Percentiles rank a stretch among this genome's conserved stretches.
Conservation (phyloP, 2,113 vertebrate species). For the Alouatta palliata region DNA sequence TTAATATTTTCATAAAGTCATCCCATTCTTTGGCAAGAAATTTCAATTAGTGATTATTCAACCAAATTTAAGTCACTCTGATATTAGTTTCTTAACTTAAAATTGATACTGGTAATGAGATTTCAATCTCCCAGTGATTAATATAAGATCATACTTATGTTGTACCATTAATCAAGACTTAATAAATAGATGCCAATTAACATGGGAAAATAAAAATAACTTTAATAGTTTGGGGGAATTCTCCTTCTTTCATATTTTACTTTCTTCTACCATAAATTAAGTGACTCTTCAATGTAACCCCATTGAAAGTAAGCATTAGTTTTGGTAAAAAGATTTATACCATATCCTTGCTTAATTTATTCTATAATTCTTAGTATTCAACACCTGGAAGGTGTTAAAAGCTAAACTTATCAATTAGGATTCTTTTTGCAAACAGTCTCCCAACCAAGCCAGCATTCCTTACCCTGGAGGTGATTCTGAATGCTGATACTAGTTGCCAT, state of each 20-base stretch:
- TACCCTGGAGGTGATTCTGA: neutral
- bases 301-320: neutral
- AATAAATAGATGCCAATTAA: neutral
- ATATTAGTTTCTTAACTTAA: constrained; percentile 47
- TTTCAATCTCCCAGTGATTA: constrained; percentile 24
- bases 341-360: neutral
- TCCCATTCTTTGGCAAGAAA: neutral
- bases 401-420: neutral
- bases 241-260: neutral
- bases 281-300: neutral
- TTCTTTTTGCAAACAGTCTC: neutral
- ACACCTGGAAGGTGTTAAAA: neutral
- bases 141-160: neutral
- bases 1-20: constrained; percentile 42
- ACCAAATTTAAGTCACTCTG: constrained; percentile 35
- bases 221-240: neutral
- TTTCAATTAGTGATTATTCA: constrained; percentile 59
- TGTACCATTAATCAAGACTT: neutral
- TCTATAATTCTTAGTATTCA: neutral
- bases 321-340: constrained; percentile 14
- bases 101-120: constrained; percentile 17
- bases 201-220: neutral
- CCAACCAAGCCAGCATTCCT: neutral
- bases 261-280: neutral
- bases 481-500: neutral